phyloP scores from a whole-genome alignment of 2,797 vertebrate genomes.

The Apogon hyalosoma region DNA sequence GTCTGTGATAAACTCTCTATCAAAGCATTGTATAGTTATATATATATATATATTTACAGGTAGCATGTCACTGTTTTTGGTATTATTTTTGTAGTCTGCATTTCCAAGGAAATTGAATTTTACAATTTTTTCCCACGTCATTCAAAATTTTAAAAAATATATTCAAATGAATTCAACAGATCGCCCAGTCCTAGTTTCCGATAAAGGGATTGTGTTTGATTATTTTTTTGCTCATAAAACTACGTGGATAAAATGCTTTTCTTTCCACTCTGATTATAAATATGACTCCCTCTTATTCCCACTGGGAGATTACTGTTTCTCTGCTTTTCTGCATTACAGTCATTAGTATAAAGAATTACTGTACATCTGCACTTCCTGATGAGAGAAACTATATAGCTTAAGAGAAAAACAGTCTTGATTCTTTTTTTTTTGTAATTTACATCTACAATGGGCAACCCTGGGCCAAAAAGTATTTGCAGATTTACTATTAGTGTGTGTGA shows the following conservation, averaged over 20 bases:
- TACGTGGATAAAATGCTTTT: conserved; percentile 18
- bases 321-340: conserved; percentile 13
- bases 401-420: conserved; percentile 19
- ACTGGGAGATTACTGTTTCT: conserved; percentile 11
- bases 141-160: too few relatives aligned
- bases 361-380: conserved; percentile 59
- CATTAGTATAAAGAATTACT: conserved; percentile 13
- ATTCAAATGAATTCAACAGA: too few relatives aligned
- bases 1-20: too few relatives aligned
- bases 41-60: too few relatives aligned
- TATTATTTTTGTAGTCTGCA: too few relatives aligned
- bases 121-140: too few relatives aligned
- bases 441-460: conserved; percentile 42
- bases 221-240: conserved; percentile 1
- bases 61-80: too few relatives aligned
- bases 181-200: conserved; percentile 10
- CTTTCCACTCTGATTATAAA: neutral
- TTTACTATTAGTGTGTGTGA: neutral
- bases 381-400: conserved; percentile 34
- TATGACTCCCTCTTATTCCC: neutral
- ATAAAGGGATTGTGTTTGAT: conserved; percentile 21
- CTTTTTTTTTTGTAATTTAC: conserved; percentile 9
- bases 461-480: conserved; percentile 52
- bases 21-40: too few relatives aligned
- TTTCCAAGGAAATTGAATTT: too few relatives aligned